A percentile compares a stretch with the other conserved stretches of the same genome.
These are phyloP conservation scores for Brachyistius frenatus DNA, from an alignment of 2,113 vertebrate genomes.

Conservation along the genomic window DNA sequence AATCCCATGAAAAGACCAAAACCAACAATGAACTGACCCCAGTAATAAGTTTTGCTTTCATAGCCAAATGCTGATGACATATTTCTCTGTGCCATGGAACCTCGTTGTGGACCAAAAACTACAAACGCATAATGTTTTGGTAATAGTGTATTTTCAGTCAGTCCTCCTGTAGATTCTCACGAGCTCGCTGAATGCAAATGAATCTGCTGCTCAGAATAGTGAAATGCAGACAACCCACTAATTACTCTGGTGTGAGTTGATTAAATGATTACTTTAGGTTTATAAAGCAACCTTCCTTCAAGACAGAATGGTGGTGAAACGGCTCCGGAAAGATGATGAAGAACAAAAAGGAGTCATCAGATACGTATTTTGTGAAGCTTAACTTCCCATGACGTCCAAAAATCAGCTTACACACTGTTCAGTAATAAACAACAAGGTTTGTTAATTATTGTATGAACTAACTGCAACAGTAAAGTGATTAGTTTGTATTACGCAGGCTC, in stretches of 20 bases:
- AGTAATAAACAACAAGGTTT: no score
- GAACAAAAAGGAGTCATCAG: no score
- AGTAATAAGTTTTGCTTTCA: not conserved
- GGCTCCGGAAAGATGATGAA: not conserved
- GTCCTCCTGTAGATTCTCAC: not conserved
- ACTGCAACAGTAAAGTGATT: no score
- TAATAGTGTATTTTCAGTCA: no score
- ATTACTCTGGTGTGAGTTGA: not conserved
- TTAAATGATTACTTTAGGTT: not conserved
- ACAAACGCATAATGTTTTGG: not conserved
- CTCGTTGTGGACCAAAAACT: not conserved
- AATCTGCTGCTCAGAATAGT: not conserved
- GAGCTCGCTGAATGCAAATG: not conserved
- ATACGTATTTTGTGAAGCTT: not conserved
- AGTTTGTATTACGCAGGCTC: no score
- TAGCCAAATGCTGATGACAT: not conserved
- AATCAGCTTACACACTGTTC: no score
- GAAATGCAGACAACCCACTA: not conserved
- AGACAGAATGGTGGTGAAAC: not conserved
- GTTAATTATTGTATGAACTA: no score
- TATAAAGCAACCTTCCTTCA: no score
- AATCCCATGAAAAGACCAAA: constrained; percentile 7
- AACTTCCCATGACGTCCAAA: not conserved
- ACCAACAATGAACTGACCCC: constrained; percentile 16
- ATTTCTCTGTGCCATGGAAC: not conserved